Evolutionary conservation across 2,888 invertebrate species (phyloP), one percentile per base, ranked within the genome.

Genomic region (Drosophila diplacantha): DNA sequence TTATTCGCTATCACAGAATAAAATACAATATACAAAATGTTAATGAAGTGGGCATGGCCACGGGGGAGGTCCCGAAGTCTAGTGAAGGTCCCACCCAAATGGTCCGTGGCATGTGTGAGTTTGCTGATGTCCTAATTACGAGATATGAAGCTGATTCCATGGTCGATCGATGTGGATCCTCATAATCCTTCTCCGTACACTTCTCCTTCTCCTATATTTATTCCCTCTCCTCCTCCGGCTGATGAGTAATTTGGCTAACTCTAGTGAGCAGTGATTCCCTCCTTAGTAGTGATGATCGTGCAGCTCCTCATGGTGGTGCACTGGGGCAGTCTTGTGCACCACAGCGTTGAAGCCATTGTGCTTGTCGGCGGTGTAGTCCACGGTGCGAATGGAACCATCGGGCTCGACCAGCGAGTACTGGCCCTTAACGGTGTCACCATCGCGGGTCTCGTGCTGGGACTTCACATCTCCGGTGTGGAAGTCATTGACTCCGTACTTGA

Each of bases 331-430:
- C 82, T 88, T 88, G 71, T 88, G 88, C 22, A 88, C 88, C 32
- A 88, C 87, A 35, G 88, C 88, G 69, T 88, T 88, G 81, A 88
- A 88, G 46, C 88, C 88, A 57, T 88, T 88, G 73, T 88, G 88
- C 73, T 88, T 88, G 62, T 88, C 88, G 58, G 88, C 88, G 32
- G 88, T 88, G 66, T 88, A 88, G 72, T 88, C 88, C 39, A 88
- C 88, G 35, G 93, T 93, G 73, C 93, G 90, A 68, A 93, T 92
- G 54, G 93, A 93, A 71, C 93, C 93, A 87, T 93, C 93, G 52
- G 93, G 92, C 87, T 94, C 93, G 72, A 93, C 92, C 83, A 92
- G 88, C 12, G 92, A 92, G 86, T 92, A 92, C 85, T 92, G 92
- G 29, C 88, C 92, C 89, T 91, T 92, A 2, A 92, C 92, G 39